Base-by-base conservation (phyloP, 2,888 invertebrate species). In the Mythimna pallens region DNA sequence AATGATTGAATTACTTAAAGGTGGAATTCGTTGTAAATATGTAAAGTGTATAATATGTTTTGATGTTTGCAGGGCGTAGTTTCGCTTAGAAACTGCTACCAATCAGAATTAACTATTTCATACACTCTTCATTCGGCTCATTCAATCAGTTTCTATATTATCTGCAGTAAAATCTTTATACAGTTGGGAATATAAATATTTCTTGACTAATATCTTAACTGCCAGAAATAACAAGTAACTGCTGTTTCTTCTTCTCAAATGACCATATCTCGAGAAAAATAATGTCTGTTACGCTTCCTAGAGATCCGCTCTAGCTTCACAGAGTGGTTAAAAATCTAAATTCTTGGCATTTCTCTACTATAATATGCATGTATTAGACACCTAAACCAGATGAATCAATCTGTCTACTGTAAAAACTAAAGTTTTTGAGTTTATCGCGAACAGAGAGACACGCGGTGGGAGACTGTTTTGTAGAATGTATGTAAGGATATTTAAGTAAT, bases 21-120 rank as follows among this genome's bases (percentile, higher is more conserved):
- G 84, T 87, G 86, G 85, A 81, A 86, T 83, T 85, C 78, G 73
- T 77, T 88, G 86, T 87, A 87, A 85, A 88, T 88, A 87, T 85
- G 83, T 87, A 78, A 81, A 86, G 79, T 85, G 80, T 85, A 65
- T 34, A 74, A 79, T 77, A 77, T 70, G 73, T 74, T 62, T 57
- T 61, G 59, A 61, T 81, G 57, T 75, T 68, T 47, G 50, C 36
- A 62, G 34, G 69, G 64, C 74, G 61, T 76, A 69, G 59, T 72
- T 55, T 64, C 59, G n/a, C 65, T 30, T 65, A 36, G 52, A 59
- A 69, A 50, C 59, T 52, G 34, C 20, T 62, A 64, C 34, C 17
- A 25, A 50, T 57, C 43, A 61, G 22, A 57, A 57, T 62, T 17
- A 34, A 22, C 20, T n/a, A 34, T 25, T 61, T 61, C 47, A 50